Base-by-base conservation (phyloP, 2,113 vertebrate species). In the Notiomystis cincta region DNA sequence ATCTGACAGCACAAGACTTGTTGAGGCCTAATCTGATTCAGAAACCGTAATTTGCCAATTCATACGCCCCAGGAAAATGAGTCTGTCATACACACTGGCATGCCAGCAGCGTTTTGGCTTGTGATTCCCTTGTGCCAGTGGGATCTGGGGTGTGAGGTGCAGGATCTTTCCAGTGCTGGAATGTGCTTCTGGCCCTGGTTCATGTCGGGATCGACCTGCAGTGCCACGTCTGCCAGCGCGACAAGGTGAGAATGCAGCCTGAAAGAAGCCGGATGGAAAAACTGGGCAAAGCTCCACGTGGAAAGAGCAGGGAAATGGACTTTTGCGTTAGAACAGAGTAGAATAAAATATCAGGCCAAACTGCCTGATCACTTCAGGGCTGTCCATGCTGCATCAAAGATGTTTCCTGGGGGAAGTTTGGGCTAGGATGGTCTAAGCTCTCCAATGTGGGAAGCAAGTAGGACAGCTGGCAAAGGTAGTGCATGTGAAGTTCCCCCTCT, bases 31-130 rank as follows among this genome's bases (percentile, higher is more conserved):
- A 0, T 50, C 51, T 66, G 51, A 94, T 45, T 75, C 51, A 66
- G 56, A 75, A 81, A 48, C 31, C 0, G 0, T 51, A 62, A 70
- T 79, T 88, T 70, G 42, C 61, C 80, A 28, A 11, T 78, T 88
- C 33, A 9, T 35, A 14, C 0, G 0, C 47, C 67, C 37, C 57
- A 2, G 21, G 57, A 86, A 80, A 76, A 62, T 1, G 22, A 83
- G 65, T 67, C 31, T 82, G 61, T 57, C 3, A 1, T 10, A 61
- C 56, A 30, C 0, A 1, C 31, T 8, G 1, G 27, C 0, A 0
- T 0, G 6, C 60, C 91, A 58, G 65, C 61, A 75, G 56, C 1
- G 0, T 40, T 85, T 78, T 85, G 86, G 89, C 86, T 90, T 3
- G 1, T n/a, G 61, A 27, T 12, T 62, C 45, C 37, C 22, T 35